Conservation (phyloP, 2,797 vertebrate genomes). For the Hemitrygon akajei region DNA sequence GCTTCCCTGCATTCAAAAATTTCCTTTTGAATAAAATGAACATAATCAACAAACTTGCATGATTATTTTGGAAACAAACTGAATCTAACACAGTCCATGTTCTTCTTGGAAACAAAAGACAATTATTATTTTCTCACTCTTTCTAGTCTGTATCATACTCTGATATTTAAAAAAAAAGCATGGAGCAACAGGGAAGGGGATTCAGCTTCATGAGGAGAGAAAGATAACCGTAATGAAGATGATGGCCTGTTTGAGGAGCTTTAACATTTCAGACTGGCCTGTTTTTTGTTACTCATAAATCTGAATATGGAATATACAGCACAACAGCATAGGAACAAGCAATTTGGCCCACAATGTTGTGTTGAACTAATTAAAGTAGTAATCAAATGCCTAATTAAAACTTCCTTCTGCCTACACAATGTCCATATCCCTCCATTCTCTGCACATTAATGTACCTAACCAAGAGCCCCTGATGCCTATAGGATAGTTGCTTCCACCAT, state of each 20-base stretch:
- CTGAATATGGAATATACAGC: too few relatives aligned
- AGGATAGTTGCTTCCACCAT: too few relatives aligned
- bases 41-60: conserved; percentile 42
- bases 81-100: conserved; percentile 15
- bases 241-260: not conserved
- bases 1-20: conserved; percentile 82
- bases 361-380: too few relatives aligned
- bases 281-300: not conserved
- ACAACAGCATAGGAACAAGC: too few relatives aligned
- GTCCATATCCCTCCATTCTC: too few relatives aligned
- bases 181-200: not conserved
- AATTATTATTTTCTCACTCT: not conserved
- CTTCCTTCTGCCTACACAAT: too few relatives aligned
- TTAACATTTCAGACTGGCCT: not conserved
- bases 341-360: too few relatives aligned
- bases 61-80: conserved; percentile 39
- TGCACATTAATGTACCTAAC: too few relatives aligned
- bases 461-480: too few relatives aligned
- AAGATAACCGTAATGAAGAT: not conserved
- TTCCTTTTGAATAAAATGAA: conserved; percentile 52
- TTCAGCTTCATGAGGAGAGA: not conserved
- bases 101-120: not conserved
- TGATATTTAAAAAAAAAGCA: not conserved
- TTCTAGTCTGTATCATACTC: not conserved
- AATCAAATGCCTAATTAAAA: too few relatives aligned